phyloP scores from a whole-genome alignment of 2,888 invertebrate genomes.

The Aphelenchoides bicaudatus region DNA sequence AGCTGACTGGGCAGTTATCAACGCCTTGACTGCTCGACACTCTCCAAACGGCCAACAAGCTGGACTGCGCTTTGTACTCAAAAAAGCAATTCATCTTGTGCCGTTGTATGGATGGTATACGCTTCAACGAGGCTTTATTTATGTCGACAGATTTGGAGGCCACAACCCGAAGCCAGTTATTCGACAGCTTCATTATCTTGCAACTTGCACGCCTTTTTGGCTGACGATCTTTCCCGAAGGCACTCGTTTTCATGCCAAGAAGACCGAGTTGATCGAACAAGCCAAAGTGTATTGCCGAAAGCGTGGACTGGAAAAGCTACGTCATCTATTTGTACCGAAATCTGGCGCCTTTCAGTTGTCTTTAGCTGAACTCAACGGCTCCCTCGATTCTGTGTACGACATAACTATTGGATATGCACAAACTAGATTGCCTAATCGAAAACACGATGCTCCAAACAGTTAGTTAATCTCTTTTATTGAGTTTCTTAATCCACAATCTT shows the following conservation, averaged over 20 bases:
- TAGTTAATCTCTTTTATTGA: too few relatives aligned
- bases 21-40: slow-evolving; percentile 51
- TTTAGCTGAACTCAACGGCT: slow-evolving; percentile 34
- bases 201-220: slow-evolving; percentile 43
- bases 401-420: slow-evolving; percentile 55
- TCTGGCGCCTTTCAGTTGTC: slow-evolving; percentile 48
- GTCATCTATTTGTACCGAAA: slow-evolving; percentile 47
- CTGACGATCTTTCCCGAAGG: slow-evolving; percentile 53
- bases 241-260: slow-evolving; percentile 32
- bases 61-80: slow-evolving; percentile 51
- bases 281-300: slow-evolving; percentile 36
- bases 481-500: too few relatives aligned
- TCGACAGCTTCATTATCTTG: slow-evolving; percentile 44
- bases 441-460: slow-evolving; percentile 17
- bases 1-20: slow-evolving; percentile 54
- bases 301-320: slow-evolving; percentile 29
- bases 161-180: slow-evolving; percentile 44
- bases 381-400: slow-evolving; percentile 52
- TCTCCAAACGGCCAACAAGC: slow-evolving; percentile 36
- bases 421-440: slow-evolving; percentile 34
- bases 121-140: slow-evolving; percentile 56
- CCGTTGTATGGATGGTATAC: slow-evolving; percentile 59
- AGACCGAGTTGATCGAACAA: slow-evolving; percentile 34
- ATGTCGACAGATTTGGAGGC: slow-evolving; percentile 51
- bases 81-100: slow-evolving; percentile 50